These are phyloP conservation scores for Aromia moschata DNA, from an alignment of 2,888 invertebrate genomes.

Conservation along the genomic window DNA sequence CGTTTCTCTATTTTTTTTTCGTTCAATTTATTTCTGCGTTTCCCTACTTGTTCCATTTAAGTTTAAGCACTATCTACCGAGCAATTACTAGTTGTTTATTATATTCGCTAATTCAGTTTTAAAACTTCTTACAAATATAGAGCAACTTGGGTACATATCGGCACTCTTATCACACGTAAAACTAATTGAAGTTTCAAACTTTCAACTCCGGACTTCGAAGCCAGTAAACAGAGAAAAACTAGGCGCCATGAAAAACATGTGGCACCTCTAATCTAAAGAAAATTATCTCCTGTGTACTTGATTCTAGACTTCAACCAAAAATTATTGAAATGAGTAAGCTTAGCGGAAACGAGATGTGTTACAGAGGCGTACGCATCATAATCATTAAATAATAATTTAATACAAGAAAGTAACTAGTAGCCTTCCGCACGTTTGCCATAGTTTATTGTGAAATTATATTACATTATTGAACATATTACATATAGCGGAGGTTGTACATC, in stretches of 20 bases:
- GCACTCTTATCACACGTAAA: conserved; percentile 3
- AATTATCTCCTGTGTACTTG: background rate
- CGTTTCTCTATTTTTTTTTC: conserved; percentile 36
- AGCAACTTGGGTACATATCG: conserved; percentile 1
- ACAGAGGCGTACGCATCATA: too few relatives aligned
- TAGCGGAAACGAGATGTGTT: too few relatives aligned
- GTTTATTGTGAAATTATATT: too few relatives aligned
- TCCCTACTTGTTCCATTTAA: conserved; percentile 17
- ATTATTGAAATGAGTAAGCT: too few relatives aligned
- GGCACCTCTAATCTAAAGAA: background rate
- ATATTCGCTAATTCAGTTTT: conserved; percentile 12
- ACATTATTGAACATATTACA: too few relatives aligned
- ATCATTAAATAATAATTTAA: background rate
- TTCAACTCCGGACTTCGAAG: background rate
- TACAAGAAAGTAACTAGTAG: background rate
- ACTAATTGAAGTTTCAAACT: conserved; percentile 19
- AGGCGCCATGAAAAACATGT: background rate
- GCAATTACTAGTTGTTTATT: conserved; percentile 24
- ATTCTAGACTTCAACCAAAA: too few relatives aligned
- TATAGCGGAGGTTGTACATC: too few relatives aligned
- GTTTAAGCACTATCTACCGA: conserved; percentile 8
- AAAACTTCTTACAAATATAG: conserved; percentile 6
- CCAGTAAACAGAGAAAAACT: background rate
- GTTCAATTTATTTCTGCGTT: conserved; percentile 34
- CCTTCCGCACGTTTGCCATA: too few relatives aligned